Evolutionary conservation across 2,888 invertebrate genomes (phyloP), one percentile per base, ranked within the genome.

Genomic region (Salpingus planirostris): DNA sequence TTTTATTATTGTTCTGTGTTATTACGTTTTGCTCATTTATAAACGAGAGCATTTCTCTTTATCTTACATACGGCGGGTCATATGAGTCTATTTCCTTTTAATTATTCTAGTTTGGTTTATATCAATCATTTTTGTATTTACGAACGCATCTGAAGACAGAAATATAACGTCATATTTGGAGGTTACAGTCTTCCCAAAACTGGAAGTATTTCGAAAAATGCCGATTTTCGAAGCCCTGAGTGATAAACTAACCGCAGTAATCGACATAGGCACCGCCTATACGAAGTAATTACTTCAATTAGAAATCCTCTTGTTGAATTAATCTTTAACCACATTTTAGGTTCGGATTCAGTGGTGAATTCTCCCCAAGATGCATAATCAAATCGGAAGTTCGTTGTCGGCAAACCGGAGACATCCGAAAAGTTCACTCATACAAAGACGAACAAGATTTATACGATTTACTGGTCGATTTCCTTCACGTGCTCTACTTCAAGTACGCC

Each of bases 331-430:
- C 5, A 18, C 5, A 27, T 21, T 54, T 65, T 15, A 93, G 93
- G 65, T 84, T 90, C 62, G 95, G 95, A 13, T 90, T 93, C 65
- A 85, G 88, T 14, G 88, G 89, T 6, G 95, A 96, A 66, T 73
- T 79, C 27, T 78, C 82, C 21, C 95, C 95, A 13, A 71, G 93
- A 45, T 86, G 85, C 57, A 91, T 96, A 41, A 77, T 93, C 41
- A 78, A 80, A 28, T 81, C 88, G 0, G 78, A 82, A 61, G 75
- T 86, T 24, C 78, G 74, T 61, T 77, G 80, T 52, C 67, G 79
- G 2, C 70, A 72, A 29, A 74, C 75, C 6, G 75, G 77, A 5
- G 57, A 69, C 38, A 58, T 70, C 7, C 71, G 76, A 43, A 73
- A 71, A 33, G 70, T 90, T 3, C 72, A 76, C 46, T 75, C 81